Conservation (phyloP, 1,140 invertebrate genomes). For the Homalodisca vitripennis region DNA sequence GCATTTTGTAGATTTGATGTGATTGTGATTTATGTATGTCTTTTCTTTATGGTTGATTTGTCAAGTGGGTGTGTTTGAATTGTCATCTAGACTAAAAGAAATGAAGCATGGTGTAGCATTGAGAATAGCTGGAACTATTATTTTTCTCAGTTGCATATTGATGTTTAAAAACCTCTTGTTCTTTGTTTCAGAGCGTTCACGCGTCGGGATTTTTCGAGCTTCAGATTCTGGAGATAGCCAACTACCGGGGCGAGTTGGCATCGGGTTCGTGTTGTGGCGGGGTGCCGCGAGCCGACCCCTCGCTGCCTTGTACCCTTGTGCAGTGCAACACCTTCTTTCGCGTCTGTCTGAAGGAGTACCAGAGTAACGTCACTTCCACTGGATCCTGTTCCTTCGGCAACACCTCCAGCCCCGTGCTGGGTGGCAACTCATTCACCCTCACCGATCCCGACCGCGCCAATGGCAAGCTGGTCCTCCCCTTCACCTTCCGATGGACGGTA, state of each 20-base stretch:
- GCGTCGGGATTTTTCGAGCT: constrained; percentile 88
- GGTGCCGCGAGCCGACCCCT: constrained; percentile 43
- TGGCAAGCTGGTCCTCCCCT: constrained; percentile 74
- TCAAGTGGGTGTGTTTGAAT: too few relatives aligned
- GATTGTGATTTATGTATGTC: too few relatives aligned
- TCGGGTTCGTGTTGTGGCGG: constrained; percentile 80
- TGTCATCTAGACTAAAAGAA: too few relatives aligned
- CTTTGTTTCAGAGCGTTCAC: constrained; percentile 62
- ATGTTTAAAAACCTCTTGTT: too few relatives aligned
- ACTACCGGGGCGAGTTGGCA: constrained; percentile 76
- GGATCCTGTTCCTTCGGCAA: constrained; percentile 89
- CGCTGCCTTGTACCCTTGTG: constrained; percentile 50
- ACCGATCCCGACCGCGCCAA: constrained; percentile 65
- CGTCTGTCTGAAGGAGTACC: constrained; percentile 90
- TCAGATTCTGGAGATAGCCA: constrained; percentile 85
- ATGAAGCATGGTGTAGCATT: too few relatives aligned
- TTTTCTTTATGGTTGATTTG: too few relatives aligned
- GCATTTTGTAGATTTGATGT: too few relatives aligned
- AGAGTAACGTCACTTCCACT: constrained; percentile 75
- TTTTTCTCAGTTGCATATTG: too few relatives aligned
- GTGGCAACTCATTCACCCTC: constrained; percentile 84
- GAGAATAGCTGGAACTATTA: too few relatives aligned
- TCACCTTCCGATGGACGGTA: constrained; percentile 90
- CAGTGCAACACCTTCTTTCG: constrained; percentile 81
- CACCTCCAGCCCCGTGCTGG: constrained; percentile 77